These are phyloP conservation scores for Meriones psammophilus DNA, from an alignment of 2,797 vertebrate genomes.

Conservation along the genomic window DNA sequence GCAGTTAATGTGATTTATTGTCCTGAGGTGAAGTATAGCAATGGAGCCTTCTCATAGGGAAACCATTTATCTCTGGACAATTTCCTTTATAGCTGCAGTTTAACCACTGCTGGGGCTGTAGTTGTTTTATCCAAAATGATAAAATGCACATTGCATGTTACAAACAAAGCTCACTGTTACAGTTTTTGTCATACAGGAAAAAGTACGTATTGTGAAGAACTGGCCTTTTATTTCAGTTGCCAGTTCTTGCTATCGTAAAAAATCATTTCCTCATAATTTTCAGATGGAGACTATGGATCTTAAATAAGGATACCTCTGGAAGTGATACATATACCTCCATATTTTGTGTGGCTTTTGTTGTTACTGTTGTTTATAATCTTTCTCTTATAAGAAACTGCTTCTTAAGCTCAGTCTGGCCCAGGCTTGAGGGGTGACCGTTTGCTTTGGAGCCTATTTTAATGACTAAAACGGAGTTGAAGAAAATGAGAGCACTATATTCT, in stretches of 20 bases:
- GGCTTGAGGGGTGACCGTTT: neutral
- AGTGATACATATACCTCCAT: neutral
- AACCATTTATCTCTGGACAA: slow-evolving; percentile 90
- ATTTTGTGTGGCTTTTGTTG: slow-evolving; percentile 52
- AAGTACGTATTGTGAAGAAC: slow-evolving; percentile 69
- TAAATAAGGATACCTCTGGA: slow-evolving; percentile 34
- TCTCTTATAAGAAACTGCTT: neutral
- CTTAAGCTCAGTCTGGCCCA: neutral
- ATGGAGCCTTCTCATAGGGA: slow-evolving; percentile 89
- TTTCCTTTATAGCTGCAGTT: slow-evolving; percentile 91
- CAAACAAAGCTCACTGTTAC: slow-evolving; percentile 85
- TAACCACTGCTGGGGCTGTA: slow-evolving; percentile 87
- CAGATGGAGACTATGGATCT: neutral
- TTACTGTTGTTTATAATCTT: neutral
- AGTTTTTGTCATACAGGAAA: slow-evolving; percentile 76
- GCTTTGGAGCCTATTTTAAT: neutral
- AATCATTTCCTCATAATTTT: slow-evolving; percentile 47
- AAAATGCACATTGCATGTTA: slow-evolving; percentile 84
- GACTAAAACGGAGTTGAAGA: neutral
- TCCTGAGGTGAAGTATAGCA: slow-evolving; percentile 89
- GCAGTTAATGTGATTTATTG: slow-evolving; percentile 92
- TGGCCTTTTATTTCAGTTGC: slow-evolving; percentile 69
- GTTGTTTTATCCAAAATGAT: slow-evolving; percentile 88
- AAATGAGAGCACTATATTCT: neutral
- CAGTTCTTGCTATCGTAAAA: slow-evolving; percentile 52